Evolutionary conservation across 2,113 vertebrate species (phyloP).

Genomic region (Eupsittula cactorum): DNA sequence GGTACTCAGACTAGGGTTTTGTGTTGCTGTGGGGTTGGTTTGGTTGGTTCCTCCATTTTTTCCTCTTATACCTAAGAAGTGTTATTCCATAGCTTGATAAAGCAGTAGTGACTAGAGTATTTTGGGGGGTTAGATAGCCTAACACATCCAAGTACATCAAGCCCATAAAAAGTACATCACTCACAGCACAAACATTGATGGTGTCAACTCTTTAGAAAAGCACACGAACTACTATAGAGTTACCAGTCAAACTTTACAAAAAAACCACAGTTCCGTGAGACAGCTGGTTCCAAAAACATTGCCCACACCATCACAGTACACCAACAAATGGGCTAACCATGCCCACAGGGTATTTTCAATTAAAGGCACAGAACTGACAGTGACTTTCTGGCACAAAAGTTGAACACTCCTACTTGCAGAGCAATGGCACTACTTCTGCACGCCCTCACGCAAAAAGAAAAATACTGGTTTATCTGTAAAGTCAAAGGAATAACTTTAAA

Average conservation of each 20-base stretch:
- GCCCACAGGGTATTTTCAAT: neutral
- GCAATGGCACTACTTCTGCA: neutral
- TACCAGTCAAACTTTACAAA: neutral
- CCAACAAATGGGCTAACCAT: neutral
- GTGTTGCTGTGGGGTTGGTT: neutral
- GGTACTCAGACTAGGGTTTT: neutral
- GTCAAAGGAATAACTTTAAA: neutral
- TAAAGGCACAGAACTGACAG: neutral
- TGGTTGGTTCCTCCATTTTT: neutral
- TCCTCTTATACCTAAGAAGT: neutral
- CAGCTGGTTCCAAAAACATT: neutral
- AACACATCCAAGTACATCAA: neutral
- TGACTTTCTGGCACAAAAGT: neutral
- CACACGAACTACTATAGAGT: neutral
- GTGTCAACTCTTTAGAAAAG: neutral
- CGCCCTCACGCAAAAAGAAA: accelerated
- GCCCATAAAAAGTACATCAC: neutral
- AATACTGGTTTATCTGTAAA: neutral
- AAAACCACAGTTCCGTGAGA: neutral
- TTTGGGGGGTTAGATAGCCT: neutral
- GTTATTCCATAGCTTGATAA: neutral
- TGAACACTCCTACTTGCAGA: neutral
- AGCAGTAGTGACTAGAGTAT: neutral
- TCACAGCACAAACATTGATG: neutral
- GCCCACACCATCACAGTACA: neutral